Conservation (phyloP, 2,888 invertebrate species). For the Griposia aprilina region DNA sequence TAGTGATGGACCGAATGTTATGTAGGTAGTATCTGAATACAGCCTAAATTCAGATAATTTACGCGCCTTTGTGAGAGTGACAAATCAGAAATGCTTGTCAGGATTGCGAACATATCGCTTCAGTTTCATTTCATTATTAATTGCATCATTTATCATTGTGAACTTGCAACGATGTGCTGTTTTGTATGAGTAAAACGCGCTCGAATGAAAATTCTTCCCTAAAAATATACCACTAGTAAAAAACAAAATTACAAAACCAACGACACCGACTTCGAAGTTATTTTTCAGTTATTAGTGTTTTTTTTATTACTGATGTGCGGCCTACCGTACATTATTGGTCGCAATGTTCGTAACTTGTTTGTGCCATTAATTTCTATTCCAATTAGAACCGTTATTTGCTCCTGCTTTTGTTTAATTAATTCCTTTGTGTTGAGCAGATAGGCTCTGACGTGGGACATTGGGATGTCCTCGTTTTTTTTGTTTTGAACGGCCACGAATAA, state of each 20-base stretch:
- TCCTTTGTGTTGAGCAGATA: conserved; percentile 14
- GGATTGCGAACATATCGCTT: neutral
- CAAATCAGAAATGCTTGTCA: neutral
- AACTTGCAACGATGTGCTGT: neutral
- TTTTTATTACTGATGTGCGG: neutral
- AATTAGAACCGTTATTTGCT: conserved; percentile 15
- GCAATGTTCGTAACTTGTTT: neutral
- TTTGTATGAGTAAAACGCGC: neutral
- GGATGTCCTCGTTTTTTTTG: neutral
- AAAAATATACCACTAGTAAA: no score
- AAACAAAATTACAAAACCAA: no score
- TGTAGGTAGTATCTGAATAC: neutral
- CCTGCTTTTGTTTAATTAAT: conserved; percentile 10
- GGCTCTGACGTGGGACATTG: conserved; percentile 15
- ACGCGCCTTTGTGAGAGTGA: neutral
- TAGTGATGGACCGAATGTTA: neutral
- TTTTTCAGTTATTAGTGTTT: no score
- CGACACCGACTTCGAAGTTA: no score
- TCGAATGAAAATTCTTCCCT: neutral
- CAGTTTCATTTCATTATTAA: neutral
- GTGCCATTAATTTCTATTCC: conserved; percentile 11
- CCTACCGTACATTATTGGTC: neutral
- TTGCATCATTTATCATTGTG: conserved; percentile 9
- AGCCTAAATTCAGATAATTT: neutral
- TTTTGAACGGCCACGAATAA: neutral